Percentiles rank a stretch among this genome's conserved stretches.
phyloP scores from a whole-genome alignment of 2,113 vertebrate species.

The Erythrocercus mccallii region DNA sequence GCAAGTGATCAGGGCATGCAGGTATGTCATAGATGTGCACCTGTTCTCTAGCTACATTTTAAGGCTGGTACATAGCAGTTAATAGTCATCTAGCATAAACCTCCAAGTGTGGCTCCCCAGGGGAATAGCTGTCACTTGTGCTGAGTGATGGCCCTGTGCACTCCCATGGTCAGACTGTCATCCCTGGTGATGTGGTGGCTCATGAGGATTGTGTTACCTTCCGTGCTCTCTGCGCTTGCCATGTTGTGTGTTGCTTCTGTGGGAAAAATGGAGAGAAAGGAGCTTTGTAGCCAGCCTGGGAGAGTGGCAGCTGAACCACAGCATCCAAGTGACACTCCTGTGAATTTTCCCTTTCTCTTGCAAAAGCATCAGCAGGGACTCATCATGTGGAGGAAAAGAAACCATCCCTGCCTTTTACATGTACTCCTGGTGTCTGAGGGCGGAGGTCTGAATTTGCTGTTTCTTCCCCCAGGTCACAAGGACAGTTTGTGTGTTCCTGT shows the following conservation, averaged over 20 bases:
- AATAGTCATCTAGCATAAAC: background rate
- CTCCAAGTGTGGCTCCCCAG: background rate
- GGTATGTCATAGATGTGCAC: background rate
- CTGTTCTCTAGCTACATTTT: background rate
- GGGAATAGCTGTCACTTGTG: background rate
- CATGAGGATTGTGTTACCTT: background rate
- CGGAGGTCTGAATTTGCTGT: background rate
- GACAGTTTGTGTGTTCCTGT: background rate
- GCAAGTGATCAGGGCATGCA: background rate
- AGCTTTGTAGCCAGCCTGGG: background rate
- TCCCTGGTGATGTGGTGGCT: background rate
- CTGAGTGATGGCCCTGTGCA: background rate
- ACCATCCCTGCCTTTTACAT: background rate
- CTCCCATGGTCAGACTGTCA: background rate
- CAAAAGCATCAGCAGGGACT: background rate
- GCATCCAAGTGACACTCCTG: background rate
- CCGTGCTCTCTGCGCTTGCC: accelerated
- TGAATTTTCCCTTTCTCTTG: background rate
- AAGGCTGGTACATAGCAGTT: background rate
- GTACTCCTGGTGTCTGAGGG: background rate
- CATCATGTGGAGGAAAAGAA: background rate
- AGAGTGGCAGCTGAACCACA: background rate
- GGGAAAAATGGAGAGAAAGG: background rate
- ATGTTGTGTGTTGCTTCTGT: accelerated
- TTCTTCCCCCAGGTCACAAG: background rate